These are phyloP conservation scores for Xenentodon cancila DNA, from an alignment of 2,797 vertebrate species.

Conservation along the genomic window DNA sequence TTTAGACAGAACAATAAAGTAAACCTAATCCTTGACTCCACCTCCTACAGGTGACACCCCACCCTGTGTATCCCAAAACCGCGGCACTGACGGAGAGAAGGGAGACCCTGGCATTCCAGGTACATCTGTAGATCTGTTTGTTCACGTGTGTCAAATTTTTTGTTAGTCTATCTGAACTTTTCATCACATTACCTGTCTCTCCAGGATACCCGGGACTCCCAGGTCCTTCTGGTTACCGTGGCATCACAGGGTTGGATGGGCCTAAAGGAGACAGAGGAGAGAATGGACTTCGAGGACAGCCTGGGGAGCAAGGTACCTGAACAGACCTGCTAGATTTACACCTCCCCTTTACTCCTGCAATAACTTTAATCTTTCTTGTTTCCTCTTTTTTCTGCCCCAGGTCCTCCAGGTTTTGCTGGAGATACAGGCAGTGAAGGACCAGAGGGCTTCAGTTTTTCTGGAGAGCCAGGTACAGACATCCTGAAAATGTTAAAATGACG, in stretches of 20 bases:
- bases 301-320: constrained; percentile 66
- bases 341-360: not conserved
- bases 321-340: not conserved
- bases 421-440: constrained; percentile 71
- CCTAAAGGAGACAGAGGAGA: constrained; percentile 70
- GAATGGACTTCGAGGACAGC: constrained; percentile 45
- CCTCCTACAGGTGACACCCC: constrained; percentile 66
- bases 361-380: not conserved
- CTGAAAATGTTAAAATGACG: too few relatives aligned
- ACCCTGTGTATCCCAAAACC: constrained; percentile 57
- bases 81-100: constrained; percentile 65
- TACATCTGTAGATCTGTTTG: constrained; percentile 26
- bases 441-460: constrained; percentile 67
- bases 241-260: constrained; percentile 66
- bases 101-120: constrained; percentile 73
- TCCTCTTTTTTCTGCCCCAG: constrained; percentile 38
- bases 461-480: constrained; percentile 44
- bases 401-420: constrained; percentile 63
- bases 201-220: constrained; percentile 58
- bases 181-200: not conserved
- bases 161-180: not conserved
- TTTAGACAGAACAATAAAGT: not conserved
- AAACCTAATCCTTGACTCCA: not conserved
- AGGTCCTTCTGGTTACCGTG: constrained; percentile 64
- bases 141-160: not conserved